These are phyloP conservation scores for Nycticebus coucang DNA, from an alignment of 2,113 vertebrate genomes.

Conservation along the genomic window DNA sequence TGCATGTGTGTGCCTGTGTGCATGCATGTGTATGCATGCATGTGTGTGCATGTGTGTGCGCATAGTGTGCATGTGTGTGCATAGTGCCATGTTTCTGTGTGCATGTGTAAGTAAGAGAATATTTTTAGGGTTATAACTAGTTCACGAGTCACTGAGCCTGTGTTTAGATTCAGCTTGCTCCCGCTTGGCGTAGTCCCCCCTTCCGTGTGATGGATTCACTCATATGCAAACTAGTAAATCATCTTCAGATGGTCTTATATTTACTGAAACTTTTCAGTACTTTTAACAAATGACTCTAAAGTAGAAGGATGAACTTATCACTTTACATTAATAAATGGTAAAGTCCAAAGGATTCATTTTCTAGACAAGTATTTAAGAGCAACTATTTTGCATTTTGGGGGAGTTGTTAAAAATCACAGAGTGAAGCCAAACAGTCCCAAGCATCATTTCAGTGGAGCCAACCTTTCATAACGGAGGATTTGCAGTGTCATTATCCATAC, in stretches of 20 bases:
- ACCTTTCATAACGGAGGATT: not conserved
- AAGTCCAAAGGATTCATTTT: not conserved
- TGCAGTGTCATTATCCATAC: not conserved
- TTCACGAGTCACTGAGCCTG: not conserved
- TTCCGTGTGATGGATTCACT: not conserved
- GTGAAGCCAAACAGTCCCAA: not conserved
- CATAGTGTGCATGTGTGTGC: too few relatives aligned
- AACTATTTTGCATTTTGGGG: not conserved
- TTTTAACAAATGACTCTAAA: not conserved
- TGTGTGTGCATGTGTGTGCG: not conserved
- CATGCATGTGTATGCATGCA: not conserved
- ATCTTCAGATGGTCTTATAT: not conserved
- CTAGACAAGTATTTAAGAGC: not conserved
- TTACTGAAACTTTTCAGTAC: not conserved
- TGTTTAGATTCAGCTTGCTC: not conserved
- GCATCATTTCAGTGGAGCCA: not conserved
- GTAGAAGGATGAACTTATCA: not conserved
- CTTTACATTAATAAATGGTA: not conserved
- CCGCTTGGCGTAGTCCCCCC: not conserved
- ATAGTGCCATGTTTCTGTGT: not conserved
- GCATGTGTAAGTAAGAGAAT: not conserved
- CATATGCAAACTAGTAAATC: not conserved
- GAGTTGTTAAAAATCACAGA: constrained; percentile 18
- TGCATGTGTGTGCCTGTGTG: too few relatives aligned
- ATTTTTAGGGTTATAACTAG: too few relatives aligned